Conservation (phyloP, 2,113 vertebrate species). For the Alouatta palliata region DNA sequence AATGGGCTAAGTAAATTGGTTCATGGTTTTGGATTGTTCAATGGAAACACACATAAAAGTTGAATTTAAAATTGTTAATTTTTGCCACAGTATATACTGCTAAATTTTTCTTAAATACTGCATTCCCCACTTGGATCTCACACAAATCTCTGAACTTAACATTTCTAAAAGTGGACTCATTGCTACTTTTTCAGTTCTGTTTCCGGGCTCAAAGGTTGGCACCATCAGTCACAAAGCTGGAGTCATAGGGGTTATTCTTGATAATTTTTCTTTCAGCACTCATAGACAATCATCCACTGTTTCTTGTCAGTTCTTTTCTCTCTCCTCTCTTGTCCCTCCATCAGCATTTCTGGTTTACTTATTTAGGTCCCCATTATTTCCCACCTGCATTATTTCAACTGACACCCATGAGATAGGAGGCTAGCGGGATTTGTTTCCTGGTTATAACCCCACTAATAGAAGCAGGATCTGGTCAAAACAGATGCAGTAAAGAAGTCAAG, state of each 20-base stretch:
- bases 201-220: background rate
- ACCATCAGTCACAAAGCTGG: background rate
- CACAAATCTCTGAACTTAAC: background rate
- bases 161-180: background rate
- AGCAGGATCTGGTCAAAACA: too few species aligned
- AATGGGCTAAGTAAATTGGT: background rate
- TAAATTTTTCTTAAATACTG: background rate
- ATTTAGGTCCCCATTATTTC: background rate
- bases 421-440: too few species aligned
- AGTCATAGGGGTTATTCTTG: background rate
- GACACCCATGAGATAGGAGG: too few species aligned
- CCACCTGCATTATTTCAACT: background rate
- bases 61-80: background rate
- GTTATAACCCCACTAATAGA: too few species aligned
- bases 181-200: background rate
- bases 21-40: background rate
- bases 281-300: background rate
- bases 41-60: background rate
- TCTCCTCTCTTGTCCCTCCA: background rate
- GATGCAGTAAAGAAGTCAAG: too few species aligned
- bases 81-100: background rate
- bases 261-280: background rate
- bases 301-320: background rate
- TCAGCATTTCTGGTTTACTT: background rate
- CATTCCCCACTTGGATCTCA: background rate